Base-by-base conservation (phyloP, 2,888 invertebrate genomes). In the Lagria hirta region DNA sequence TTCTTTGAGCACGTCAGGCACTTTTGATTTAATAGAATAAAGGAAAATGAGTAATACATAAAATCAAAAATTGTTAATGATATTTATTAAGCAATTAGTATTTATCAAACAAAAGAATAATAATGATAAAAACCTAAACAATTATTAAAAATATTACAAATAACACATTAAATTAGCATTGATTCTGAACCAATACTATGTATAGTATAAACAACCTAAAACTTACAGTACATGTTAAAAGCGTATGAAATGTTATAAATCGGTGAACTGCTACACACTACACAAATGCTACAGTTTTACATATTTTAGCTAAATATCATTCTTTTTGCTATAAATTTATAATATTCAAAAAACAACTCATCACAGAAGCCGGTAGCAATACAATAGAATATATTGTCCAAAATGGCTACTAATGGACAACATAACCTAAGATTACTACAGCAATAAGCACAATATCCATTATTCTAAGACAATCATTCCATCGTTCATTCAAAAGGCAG, bases 331-430 rank as follows among this genome's bases (percentile, higher is more conserved):
- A 43, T 44, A 51, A 38, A 44, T 55, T 52, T 54, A 50, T 59
- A 49, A n/a, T 59, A 53, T 37, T 51, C 55, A 62, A 52, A 61
- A 62, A 65, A 60, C 57, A 68, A 70, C 63, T 63, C 68, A 70
- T 71, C 70, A 71, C 70, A 71, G 70, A 71, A 71, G 71, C 71
- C 60, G 64, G 65, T 64, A 58, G 55, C 59, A 45, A 54, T 45
- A 53, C 53, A 58, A 55, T 49, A 54, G 49, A 55, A 49, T 49
- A 51, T 48, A 55, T 52, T 51, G 52, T 52, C 49, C 33, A 41
- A 29, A 28, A 24, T 32, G 35, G 27, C 16, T 45, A 32, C 14
- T 4, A 21, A 28, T 36, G 26, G 37, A 34, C 38, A 40, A 49
- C 34, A 33, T 22, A 54, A 54, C 49, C 51, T 48, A 51, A 62